A percentile compares a stretch with the other conserved stretches of the same genome.
phyloP scores from a whole-genome alignment of 2,888 invertebrate genomes.

The Dioctria linearis region DNA sequence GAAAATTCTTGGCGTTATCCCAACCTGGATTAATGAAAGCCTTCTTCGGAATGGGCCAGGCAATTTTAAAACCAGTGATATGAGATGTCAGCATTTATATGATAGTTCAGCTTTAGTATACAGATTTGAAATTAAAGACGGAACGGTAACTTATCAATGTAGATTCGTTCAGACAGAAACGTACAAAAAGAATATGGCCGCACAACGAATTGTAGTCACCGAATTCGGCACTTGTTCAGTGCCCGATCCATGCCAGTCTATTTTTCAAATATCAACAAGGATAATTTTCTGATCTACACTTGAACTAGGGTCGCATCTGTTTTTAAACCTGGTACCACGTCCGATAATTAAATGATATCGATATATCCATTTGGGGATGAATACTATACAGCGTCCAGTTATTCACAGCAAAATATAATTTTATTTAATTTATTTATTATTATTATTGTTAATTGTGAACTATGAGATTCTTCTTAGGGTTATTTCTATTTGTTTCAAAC shows the following conservation, averaged over 20 bases:
- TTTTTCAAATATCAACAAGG: slow-evolving; percentile 71
- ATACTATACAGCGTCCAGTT: slow-evolving; percentile 86
- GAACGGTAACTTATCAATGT: slow-evolving; percentile 85
- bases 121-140: slow-evolving; percentile 82
- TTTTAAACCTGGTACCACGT: slow-evolving; percentile 78
- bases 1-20: slow-evolving; percentile 74
- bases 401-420: slow-evolving; percentile 77
- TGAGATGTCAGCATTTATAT: slow-evolving; percentile 87
- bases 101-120: slow-evolving; percentile 91
- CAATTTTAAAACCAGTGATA: slow-evolving; percentile 83
- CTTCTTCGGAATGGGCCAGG: slow-evolving; percentile 92
- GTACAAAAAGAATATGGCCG: slow-evolving; percentile 80
- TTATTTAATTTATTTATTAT: too few species aligned
- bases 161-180: slow-evolving; percentile 82
- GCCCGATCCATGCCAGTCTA: slow-evolving; percentile 85
- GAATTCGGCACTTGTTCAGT: slow-evolving; percentile 87
- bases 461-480: too few species aligned
- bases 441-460: too few species aligned
- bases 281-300: slow-evolving; percentile 8
- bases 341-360: slow-evolving; percentile 93
- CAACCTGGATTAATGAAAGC: slow-evolving; percentile 84
- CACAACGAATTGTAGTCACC: slow-evolving; percentile 85
- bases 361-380: slow-evolving; percentile 92
- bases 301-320: slow-evolving; percentile 76
- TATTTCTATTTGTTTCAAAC: too few species aligned